phyloP scores from a whole-genome alignment of 2,888 invertebrate genomes.

The Dryocosmus kuriphilus region DNA sequence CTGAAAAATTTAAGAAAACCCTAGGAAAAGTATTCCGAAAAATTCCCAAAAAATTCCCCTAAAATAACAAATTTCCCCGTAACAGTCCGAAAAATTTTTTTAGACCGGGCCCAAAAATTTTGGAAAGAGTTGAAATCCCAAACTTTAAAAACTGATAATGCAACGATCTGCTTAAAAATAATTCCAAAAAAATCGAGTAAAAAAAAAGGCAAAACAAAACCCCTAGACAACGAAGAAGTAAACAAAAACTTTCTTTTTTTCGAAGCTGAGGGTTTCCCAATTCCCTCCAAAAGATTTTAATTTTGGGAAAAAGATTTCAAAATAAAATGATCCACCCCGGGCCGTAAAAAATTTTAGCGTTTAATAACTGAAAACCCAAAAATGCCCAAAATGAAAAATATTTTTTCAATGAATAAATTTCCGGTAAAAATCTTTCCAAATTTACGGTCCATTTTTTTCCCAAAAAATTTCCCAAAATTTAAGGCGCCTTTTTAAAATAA shows the following conservation, averaged over 20 bases:
- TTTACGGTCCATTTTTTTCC: slow-evolving; percentile 99
- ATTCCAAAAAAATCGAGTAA: slow-evolving; percentile 96
- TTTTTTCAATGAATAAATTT: slow-evolving; percentile 88
- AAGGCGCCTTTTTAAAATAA: slow-evolving; percentile 94
- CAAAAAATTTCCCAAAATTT: slow-evolving; percentile 95
- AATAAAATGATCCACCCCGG: slow-evolving; percentile 85
- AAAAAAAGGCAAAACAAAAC: slow-evolving; percentile 93
- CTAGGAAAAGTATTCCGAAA: slow-evolving; percentile 98
- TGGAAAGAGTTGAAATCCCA: slow-evolving; percentile 98
- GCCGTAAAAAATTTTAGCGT: slow-evolving; percentile 85
- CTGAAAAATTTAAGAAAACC: too few relatives aligned
- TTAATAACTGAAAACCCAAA: slow-evolving; percentile 85
- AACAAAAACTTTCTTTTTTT: slow-evolving; percentile 78
- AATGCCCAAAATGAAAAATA: slow-evolving; percentile 91
- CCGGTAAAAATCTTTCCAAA: slow-evolving; percentile 93
- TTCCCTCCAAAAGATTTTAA: slow-evolving; percentile 82
- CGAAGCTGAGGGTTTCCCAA: slow-evolving; percentile 82
- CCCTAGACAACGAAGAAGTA: slow-evolving; percentile 83
- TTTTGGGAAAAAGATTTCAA: slow-evolving; percentile 85
- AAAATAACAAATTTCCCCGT: slow-evolving; percentile 87
- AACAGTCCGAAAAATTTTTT: slow-evolving; percentile 83
- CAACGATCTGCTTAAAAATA: slow-evolving; percentile 93
- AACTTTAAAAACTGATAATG: slow-evolving; percentile 99
- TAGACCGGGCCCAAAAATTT: slow-evolving; percentile 94
- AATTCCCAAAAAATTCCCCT: slow-evolving; percentile 94